These are phyloP conservation scores for Channallabes apus DNA, from an alignment of 2,797 vertebrate species.

Conservation along the genomic window DNA sequence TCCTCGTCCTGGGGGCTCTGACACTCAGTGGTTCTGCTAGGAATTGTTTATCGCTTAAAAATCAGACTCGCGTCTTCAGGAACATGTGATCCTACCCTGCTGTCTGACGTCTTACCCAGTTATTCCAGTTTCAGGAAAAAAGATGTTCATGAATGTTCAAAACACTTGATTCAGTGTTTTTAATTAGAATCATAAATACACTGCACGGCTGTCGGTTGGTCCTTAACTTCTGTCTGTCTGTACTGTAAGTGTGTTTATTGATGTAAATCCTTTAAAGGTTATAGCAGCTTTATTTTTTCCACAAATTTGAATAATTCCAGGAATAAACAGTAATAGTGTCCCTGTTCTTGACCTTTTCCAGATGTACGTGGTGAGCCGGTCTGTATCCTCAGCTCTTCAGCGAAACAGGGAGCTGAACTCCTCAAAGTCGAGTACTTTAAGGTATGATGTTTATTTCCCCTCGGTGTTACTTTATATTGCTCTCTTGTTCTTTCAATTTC, in stretches of 20 bases:
- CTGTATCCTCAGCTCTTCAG: slow-evolving; percentile 84
- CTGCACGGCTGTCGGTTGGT: not conserved
- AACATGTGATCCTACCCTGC: not conserved
- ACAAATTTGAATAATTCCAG: not conserved
- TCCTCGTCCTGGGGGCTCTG: too few species aligned
- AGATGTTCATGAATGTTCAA: not conserved
- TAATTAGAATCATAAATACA: not conserved
- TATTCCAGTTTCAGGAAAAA: not conserved
- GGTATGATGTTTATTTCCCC: slow-evolving; percentile 65
- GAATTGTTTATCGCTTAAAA: not conserved
- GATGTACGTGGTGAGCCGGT: slow-evolving; percentile 79
- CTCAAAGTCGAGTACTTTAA: slow-evolving; percentile 89
- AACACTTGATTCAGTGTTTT: not conserved
- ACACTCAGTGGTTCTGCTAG: not conserved
- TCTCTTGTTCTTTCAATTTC: not conserved
- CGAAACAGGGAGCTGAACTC: slow-evolving; percentile 79
- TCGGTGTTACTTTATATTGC: not conserved
- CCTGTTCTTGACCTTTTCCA: slow-evolving; percentile 57
- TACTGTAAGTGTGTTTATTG: not conserved
- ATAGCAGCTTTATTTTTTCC: not conserved
- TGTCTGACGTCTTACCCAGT: not conserved
- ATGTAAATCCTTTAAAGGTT: not conserved
- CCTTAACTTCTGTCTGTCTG: not conserved
- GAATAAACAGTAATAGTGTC: too few species aligned
- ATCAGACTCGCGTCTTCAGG: not conserved